Percentiles rank a stretch among this genome's conserved stretches.
phyloP scores from a whole-genome alignment of 2,797 vertebrate genomes.

The Lemur catta region DNA sequence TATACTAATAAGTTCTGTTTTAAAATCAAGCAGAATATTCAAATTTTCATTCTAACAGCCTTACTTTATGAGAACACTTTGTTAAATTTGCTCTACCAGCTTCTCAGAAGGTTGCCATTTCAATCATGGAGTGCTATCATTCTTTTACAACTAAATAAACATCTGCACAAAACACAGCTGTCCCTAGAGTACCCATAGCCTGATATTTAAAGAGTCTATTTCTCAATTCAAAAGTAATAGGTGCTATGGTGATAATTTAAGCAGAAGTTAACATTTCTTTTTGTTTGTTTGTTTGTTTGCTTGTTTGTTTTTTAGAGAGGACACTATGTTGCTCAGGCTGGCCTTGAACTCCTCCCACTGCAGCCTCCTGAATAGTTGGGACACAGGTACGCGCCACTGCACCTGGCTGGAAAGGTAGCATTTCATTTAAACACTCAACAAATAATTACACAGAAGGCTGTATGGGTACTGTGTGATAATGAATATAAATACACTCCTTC shows the following conservation, averaged over 20 bases:
- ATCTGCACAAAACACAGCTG: not conserved
- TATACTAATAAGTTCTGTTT: not conserved
- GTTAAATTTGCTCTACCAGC: not conserved
- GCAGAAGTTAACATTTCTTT: not conserved
- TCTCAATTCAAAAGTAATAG: constrained; percentile 22
- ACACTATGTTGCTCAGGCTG: not conserved
- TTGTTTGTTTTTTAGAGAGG: not conserved
- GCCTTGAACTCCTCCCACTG: not conserved
- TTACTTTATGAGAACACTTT: not conserved
- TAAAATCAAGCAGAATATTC: constrained; percentile 23
- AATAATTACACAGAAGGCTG: not conserved
- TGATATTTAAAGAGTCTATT: not conserved
- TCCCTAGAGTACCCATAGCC: not conserved
- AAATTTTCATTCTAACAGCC: not conserved
- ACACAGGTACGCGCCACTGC: not conserved
- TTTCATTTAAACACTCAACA: not conserved
- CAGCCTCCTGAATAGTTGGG: not conserved
- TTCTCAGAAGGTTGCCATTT: constrained; percentile 7
- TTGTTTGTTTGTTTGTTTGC: not conserved
- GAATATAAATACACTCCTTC: not conserved
- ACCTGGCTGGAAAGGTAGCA: not conserved
- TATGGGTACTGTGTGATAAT: not conserved
- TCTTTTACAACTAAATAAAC: constrained; percentile 6
- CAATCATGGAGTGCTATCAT: not conserved
- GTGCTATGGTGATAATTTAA: not conserved